Conservation (phyloP, 2,888 invertebrate genomes). For the Protonemura montana region DNA sequence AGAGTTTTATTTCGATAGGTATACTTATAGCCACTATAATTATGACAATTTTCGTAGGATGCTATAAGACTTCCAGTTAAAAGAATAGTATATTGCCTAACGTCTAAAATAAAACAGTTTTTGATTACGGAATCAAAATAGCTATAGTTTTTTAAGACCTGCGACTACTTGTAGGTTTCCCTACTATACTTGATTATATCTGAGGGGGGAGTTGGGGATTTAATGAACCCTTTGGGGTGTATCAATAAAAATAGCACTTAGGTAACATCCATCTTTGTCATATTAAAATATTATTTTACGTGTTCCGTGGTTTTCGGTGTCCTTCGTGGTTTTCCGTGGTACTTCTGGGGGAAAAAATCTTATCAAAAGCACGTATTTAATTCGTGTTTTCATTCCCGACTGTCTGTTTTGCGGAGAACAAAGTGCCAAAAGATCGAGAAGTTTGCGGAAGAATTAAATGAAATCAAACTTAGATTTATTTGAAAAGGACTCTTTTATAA, state of each 20-base stretch:
- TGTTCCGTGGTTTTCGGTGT: background rate
- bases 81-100: no score
- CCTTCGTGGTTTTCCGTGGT: no score
- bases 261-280: constrained; percentile 34
- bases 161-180: no score
- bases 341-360: constrained; percentile 33
- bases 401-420: background rate
- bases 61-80: no score
- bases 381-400: background rate
- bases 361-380: constrained; percentile 30
- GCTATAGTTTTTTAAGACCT: no score
- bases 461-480: background rate
- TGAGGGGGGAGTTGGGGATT: constrained; percentile 16
- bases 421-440: background rate
- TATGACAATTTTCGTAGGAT: no score
- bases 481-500: background rate
- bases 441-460: background rate
- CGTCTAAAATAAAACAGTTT: no score
- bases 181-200: constrained; percentile 25
- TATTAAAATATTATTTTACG: constrained; percentile 33
- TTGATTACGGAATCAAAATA: no score
- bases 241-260: constrained; percentile 36
- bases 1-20: no score
- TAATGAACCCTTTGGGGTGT: background rate
- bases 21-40: no score